Evolutionary conservation across 1,140 invertebrate genomes (phyloP), one percentile per base, ranked within the genome.

Genomic region (Limonius californicus): DNA sequence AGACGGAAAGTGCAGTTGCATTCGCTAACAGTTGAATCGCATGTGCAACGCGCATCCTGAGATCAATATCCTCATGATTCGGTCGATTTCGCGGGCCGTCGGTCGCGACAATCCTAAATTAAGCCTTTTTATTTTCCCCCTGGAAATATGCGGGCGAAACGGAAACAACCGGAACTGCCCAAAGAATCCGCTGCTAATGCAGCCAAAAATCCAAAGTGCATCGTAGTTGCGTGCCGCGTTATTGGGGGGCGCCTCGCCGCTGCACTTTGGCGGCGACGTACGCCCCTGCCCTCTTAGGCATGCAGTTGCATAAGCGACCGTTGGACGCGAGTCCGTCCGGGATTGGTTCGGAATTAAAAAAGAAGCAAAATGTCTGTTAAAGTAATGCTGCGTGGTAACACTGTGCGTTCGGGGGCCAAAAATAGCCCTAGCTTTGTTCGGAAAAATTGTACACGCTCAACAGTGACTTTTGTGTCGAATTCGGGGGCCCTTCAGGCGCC

Each of bases 1-100:
- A 39, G 35, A 39, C n/a, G n/a, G 35, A 39, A 39, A 39, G 35
- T 39, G 35, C 35, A 39, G 35, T 39, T 39, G 35, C 35, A 39
- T 39, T 39, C n/a, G 35, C n/a, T 39, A 39, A 12, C n/a, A 39
- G 3, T 12, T 39, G 35, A 39, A 39, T 14, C 35, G 35, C 35
- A 39, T 39, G 35, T 39, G 35, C 35, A 39, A 39, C 35, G 35
- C 35, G 35, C 35, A 39, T 39, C n/a, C n/a, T 39, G n/a, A 14
- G 35, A 39, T 39, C 35, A 39, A 39, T 39, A 39, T 39, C 8
- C 35, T 12, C 35, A 6, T 39, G 35, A 39, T 39, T 39, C 35
- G 35, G 35, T 39, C 35, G n/a, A 39, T 39, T 39, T 39, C 35
- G 35, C n/a, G 2, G 8, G 2, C 7, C n/a, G 35, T 39, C 23